Base-by-base conservation (phyloP, 2,888 invertebrate species). In the Leptinotarsa peninsularis region DNA sequence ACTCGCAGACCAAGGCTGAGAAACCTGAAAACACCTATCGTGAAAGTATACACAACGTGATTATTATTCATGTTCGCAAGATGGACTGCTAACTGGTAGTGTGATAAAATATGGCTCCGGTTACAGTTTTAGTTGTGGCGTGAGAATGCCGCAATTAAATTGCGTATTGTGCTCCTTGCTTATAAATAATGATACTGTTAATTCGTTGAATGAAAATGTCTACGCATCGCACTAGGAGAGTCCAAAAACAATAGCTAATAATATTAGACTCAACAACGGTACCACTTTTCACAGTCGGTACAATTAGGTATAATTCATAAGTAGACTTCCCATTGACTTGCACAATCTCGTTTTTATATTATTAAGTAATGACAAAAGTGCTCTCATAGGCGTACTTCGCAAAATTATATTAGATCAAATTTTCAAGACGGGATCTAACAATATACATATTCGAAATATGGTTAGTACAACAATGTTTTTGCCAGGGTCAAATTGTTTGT, bases 191-290 rank as follows among this genome's bases (percentile, higher is more conserved):
- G 73, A 75, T 76, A 73, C 75, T 75, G 77, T 77, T 76, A 76
- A 73, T 76, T 66, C 67, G 58, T 56, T 68, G 76, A 71, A 76
- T 73, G 67, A 73, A 76, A 76, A 71, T 73, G 52, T 73, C 73
- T 76, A 73, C 76, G 76, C 76, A 76, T 76, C 73, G 67, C 60
- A 52, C 18, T 54, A 52, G 68, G 27, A 52, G 68, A 18, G 71
- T 71, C 77, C 73, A 74, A 79, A 79, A 77, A 79, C 79, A 79
- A 79, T 79, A 58, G 77, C 73, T 75, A 76, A 77, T 77, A 79
- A 77, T 74, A 77, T 77, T 77, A 79, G 75, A 79, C 68, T 75
- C 70, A 67, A 76, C 74, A 79, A 77, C 77, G 79, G 79, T 77
- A 76, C 74, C 76, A 73, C 74, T 79, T 77, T 79, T 75, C 77